Percentiles rank a stretch among this genome's conserved stretches.
phyloP scores from a whole-genome alignment of 2,888 invertebrate species.

The Noctua janthina region DNA sequence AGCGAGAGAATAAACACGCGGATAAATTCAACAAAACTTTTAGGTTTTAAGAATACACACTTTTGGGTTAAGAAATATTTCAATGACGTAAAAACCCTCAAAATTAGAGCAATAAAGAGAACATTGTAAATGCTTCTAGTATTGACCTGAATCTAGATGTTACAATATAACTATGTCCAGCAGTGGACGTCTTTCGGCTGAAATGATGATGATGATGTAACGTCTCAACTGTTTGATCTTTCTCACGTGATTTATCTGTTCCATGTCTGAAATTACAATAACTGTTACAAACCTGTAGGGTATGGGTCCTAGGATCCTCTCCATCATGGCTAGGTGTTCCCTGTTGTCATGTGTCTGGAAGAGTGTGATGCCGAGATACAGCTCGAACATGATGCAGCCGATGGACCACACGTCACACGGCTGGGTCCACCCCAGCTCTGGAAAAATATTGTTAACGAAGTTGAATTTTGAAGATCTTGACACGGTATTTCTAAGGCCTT shows the following conservation, averaged over 20 bases:
- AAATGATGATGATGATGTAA: too few species aligned
- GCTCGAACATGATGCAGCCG: slow-evolving; percentile 99
- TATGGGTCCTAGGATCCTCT: slow-evolving; percentile 98
- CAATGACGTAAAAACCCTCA: neutral
- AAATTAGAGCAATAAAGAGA: neutral
- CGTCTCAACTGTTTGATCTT: neutral
- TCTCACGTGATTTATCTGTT: neutral
- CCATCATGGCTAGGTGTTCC: slow-evolving; percentile 99
- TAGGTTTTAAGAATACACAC: slow-evolving; percentile 7
- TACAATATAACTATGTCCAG: neutral
- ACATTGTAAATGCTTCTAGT: neutral
- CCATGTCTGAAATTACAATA: neutral
- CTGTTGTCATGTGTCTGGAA: slow-evolving; percentile 99
- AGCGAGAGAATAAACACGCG: slow-evolving; percentile 23
- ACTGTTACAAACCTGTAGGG: slow-evolving; percentile 93
- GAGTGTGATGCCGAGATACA: slow-evolving; percentile 99
- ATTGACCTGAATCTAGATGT: neutral
- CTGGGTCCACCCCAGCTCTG: slow-evolving; percentile 99
- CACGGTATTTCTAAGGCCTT: neutral
- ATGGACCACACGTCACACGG: slow-evolving; percentile 99
- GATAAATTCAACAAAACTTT: slow-evolving; percentile 8
- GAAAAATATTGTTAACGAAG: slow-evolving; percentile 70
- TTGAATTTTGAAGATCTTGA: neutral
- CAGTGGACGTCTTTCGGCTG: too few species aligned
- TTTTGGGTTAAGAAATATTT: neutral